These are phyloP conservation scores for Drosophila varians DNA, from an alignment of 1,140 invertebrate species.

Conservation along the genomic window DNA sequence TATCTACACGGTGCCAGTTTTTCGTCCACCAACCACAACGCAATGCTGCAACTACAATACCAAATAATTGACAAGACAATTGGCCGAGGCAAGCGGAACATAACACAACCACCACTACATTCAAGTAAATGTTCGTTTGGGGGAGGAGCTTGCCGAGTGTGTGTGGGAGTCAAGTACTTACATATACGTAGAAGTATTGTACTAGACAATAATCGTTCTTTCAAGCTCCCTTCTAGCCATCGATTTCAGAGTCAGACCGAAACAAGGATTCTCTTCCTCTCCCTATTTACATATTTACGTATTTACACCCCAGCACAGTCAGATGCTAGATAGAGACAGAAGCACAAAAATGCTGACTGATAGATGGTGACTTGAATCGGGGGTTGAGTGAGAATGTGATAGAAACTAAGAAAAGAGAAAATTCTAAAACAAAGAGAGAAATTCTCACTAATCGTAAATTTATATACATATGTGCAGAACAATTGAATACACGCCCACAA, in stretches of 20 bases:
- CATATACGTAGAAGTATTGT: conserved; percentile 29
- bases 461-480: conserved; percentile 42
- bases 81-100: conserved; percentile 61
- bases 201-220: conserved; percentile 53
- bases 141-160: conserved; percentile 55
- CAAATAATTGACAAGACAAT: conserved; percentile 74
- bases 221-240: conserved; percentile 29
- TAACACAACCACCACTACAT: conserved; percentile 61
- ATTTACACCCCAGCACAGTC: not conserved
- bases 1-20: conserved; percentile 6
- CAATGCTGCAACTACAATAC: conserved; percentile 50
- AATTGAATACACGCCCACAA: conserved; percentile 69
- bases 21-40: conserved; percentile 58
- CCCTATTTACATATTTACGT: conserved; percentile 8
- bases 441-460: conserved; percentile 47
- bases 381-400: conserved; percentile 1
- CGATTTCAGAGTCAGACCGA: conserved; percentile 49
- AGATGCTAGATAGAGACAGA: conserved; percentile 12
- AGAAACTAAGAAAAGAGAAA: conserved; percentile 2
- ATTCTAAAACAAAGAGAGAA: conserved; percentile 30
- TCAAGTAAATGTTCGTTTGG: conserved; percentile 12
- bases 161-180: not conserved
- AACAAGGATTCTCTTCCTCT: conserved; percentile 48
- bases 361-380: not conserved
- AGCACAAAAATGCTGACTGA: not conserved